Evolutionary conservation across 2,888 invertebrate species (phyloP).

Genomic region (Tanaodytes sp.): DNA sequence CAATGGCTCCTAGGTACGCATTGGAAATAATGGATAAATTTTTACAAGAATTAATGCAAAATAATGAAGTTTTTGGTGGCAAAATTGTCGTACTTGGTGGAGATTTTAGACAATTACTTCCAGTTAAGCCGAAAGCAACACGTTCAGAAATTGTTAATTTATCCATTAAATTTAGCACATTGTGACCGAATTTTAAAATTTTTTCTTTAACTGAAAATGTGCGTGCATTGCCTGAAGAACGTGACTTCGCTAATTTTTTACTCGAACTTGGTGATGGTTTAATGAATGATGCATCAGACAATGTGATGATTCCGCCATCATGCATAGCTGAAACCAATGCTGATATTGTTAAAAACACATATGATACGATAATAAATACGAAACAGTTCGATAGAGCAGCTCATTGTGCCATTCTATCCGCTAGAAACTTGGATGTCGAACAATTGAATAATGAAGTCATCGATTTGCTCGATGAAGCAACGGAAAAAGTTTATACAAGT

Average conservation of each 20-base stretch:
- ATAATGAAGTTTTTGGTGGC: constrained; percentile 1
- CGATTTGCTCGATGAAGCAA: background rate
- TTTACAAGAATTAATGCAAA: no score
- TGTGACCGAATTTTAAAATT: background rate
- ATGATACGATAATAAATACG: background rate
- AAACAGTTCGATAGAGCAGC: background rate
- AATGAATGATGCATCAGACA: background rate
- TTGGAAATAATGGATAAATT: no score
- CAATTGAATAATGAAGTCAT: background rate
- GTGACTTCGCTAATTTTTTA: background rate
- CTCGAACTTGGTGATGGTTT: background rate
- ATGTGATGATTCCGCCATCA: background rate
- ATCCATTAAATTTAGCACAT: background rate
- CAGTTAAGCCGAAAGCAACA: background rate
- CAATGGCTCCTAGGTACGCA: no score
- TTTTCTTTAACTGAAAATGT: background rate
- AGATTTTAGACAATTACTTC: background rate
- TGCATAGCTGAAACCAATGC: background rate
- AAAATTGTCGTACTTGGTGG: background rate
- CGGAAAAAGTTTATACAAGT: background rate
- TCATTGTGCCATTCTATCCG: background rate
- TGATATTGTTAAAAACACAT: background rate
- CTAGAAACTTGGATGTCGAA: background rate
- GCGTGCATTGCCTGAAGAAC: background rate
- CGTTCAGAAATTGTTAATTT: background rate